These are phyloP conservation scores for Leuctra nigra DNA, from an alignment of 2,888 invertebrate genomes.

Conservation along the genomic window DNA sequence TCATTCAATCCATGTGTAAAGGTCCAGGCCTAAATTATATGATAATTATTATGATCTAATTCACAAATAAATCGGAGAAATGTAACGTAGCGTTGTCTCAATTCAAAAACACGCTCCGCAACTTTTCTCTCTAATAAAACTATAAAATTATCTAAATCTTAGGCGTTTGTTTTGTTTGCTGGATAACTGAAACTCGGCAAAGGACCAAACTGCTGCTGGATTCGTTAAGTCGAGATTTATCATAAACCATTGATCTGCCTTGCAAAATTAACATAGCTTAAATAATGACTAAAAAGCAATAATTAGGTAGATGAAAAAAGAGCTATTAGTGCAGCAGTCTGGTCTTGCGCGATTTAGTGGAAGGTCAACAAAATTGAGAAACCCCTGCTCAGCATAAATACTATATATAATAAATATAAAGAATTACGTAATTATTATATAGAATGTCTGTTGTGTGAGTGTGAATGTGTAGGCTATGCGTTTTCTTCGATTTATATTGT, in stretches of 20 bases:
- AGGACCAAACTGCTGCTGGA: constrained; percentile 24
- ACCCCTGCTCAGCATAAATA: constrained; percentile 30
- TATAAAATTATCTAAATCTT: constrained; percentile 26
- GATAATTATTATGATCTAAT: constrained; percentile 22
- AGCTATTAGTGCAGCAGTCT: constrained; percentile 25
- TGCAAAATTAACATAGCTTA: constrained; percentile 25
- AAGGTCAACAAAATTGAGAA: constrained; percentile 26
- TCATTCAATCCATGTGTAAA: constrained; percentile 31
- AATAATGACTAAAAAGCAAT: constrained; percentile 29
- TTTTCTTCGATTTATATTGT: constrained; percentile 12
- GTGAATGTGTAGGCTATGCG: constrained; percentile 25
- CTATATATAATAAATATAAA: constrained; percentile 17
- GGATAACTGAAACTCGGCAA: constrained; percentile 19
- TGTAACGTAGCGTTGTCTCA: constrained; percentile 2
- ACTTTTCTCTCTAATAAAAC: constrained; percentile 3
- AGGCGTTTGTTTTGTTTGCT: constrained; percentile 28
- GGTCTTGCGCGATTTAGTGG: constrained; percentile 27
- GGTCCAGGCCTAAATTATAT: constrained; percentile 36
- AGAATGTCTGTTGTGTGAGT: constrained; percentile 28
- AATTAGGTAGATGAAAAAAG: constrained; percentile 24
- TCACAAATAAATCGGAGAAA: constrained; percentile 1
- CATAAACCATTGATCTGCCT: constrained; percentile 25
- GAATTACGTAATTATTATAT: constrained; percentile 26
- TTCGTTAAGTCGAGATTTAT: constrained; percentile 7
- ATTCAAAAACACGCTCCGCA: constrained; percentile 6